Base-by-base conservation (phyloP, 2,113 vertebrate species). In the Heterotis niloticus region DNA sequence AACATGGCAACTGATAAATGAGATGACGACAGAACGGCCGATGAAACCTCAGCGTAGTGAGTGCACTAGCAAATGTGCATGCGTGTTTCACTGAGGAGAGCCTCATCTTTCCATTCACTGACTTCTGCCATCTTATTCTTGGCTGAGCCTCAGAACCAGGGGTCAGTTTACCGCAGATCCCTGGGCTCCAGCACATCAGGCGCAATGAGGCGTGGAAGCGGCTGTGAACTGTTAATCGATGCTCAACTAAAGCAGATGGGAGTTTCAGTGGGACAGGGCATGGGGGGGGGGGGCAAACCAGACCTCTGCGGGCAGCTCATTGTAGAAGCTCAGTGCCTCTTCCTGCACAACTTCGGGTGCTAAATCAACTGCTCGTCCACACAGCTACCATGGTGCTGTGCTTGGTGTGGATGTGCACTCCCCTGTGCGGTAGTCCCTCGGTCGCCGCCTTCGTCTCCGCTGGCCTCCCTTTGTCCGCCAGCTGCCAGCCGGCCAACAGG, bases 331-430 rank as follows among this genome's bases (percentile, higher is more conserved):
- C 83, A 79, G 68, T 78, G 72, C 72, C 80, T 81, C 79, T 86
- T 89, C 85, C 86, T 86, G 84, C 84, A 88, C 89, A 83, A 84
- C 84, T 88, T 84, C 84, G 85, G 86, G 87, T 87, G 87, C 88
- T 90, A 88, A 89, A 89, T 90, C 83, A 89, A 89, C 89, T 90
- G 87, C 85, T 82, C 83, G 84, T 86, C 84, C 88, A 88, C 86
- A 86, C 83, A 87, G 84, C 84, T 89, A 73, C 81, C 82, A 79
- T 87, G 84, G 86, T 84, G 89, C 86, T 88, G 85, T 82, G 88
- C 88, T 90, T 89, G 88, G 87, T 82, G 78, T 84, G 91, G 91
- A 91, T 90, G 89, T 89, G 75, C 76, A 82, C 77, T 83, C 86
- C 83, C 83, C 80, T 77, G 80, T 73, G 83, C 67, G 85, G 82